phyloP scores from a whole-genome alignment of 2,888 invertebrate genomes.

The Napeogenes sylphis region DNA sequence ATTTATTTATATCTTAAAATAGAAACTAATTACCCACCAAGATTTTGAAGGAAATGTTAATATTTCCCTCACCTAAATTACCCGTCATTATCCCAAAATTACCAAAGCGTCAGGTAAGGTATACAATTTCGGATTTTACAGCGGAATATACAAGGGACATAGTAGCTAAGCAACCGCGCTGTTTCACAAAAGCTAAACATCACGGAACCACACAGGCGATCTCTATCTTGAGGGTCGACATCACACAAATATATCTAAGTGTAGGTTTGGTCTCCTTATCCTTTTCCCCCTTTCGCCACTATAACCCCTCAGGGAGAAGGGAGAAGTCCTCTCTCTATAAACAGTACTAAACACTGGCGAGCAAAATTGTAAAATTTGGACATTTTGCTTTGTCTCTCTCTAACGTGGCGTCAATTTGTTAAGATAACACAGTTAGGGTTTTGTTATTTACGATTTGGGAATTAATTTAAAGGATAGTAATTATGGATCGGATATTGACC shows the following conservation, averaged over 20 bases:
- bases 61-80: too few relatives aligned
- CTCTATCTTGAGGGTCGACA: conserved; percentile 61
- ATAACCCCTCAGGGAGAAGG: conserved; percentile 40
- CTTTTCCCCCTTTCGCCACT: conserved; percentile 63
- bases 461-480: conserved; percentile 54
- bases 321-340: conserved; percentile 50
- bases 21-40: too few relatives aligned
- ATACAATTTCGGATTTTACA: conserved; percentile 20
- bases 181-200: conserved; percentile 60
- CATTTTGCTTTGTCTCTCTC: conserved; percentile 51
- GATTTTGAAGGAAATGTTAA: too few relatives aligned
- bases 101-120: too few relatives aligned
- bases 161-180: conserved; percentile 36
- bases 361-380: conserved; percentile 71
- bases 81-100: too few relatives aligned
- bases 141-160: conserved; percentile 26
- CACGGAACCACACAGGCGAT: conserved; percentile 53
- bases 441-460: conserved; percentile 58
- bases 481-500: conserved; percentile 45
- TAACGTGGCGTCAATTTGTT: conserved; percentile 63
- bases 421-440: conserved; percentile 64
- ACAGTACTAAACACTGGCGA: conserved; percentile 68
- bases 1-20: too few relatives aligned
- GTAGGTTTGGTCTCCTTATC: conserved; percentile 68
- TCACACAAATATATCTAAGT: conserved; percentile 70